Conservation (phyloP, 2,888 invertebrate genomes). For the Lasioglossum pauxillum region DNA sequence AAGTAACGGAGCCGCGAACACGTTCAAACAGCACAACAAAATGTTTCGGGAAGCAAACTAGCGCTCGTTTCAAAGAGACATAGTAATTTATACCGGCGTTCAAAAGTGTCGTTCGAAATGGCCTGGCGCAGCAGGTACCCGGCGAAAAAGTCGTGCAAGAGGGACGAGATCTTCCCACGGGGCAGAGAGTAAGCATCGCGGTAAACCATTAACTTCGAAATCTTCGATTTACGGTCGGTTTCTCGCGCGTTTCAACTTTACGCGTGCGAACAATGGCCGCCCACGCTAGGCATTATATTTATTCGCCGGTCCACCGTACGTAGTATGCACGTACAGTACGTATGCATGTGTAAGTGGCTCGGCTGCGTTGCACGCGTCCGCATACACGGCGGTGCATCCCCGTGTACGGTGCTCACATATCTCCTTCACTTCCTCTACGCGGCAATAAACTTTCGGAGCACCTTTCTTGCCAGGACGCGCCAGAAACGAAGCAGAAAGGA, state of each 20-base stretch:
- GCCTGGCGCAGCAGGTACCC: conserved; percentile 6
- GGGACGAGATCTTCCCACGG: conserved; percentile 62
- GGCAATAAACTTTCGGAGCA: conserved; percentile 73
- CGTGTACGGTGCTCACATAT: conserved; percentile 69
- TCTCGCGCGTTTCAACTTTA: conserved; percentile 72
- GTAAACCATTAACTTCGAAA: conserved; percentile 73
- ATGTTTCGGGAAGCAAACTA: neutral
- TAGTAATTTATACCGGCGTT: neutral
- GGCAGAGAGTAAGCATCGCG: conserved; percentile 35
- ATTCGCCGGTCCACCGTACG: conserved; percentile 66
- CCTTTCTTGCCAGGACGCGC: conserved; percentile 64
- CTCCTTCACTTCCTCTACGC: conserved; percentile 71
- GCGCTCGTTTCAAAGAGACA: neutral
- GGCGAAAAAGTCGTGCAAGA: conserved; percentile 32
- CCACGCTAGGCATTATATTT: conserved; percentile 77
- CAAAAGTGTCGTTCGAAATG: conserved; percentile 17
- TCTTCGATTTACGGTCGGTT: conserved; percentile 77
- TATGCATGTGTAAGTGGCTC: conserved; percentile 35
- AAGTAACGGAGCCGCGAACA: neutral
- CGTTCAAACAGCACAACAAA: neutral
- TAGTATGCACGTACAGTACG: conserved; percentile 7
- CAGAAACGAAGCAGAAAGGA: conserved; percentile 56
- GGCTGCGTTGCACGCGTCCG: conserved; percentile 42
- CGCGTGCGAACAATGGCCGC: conserved; percentile 78
- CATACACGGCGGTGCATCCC: conserved; percentile 37